Conservation (phyloP, 2,797 vertebrate genomes). For the Chelonia mydas region DNA sequence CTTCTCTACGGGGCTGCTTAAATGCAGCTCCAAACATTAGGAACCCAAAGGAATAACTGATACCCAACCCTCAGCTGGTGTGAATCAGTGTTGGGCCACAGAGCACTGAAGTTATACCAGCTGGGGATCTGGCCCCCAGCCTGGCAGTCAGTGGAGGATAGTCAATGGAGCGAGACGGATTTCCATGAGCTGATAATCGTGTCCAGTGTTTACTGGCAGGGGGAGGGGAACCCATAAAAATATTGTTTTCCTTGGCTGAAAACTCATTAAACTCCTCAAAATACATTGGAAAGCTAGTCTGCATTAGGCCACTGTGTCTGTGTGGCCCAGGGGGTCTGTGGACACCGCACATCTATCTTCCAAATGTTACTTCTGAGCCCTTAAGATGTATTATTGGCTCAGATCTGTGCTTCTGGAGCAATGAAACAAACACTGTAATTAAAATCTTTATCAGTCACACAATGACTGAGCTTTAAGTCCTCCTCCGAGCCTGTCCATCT, state of each 20-base stretch:
- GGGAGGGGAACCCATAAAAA: slow-evolving; percentile 5
- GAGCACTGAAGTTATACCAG: background rate
- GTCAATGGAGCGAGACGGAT: background rate
- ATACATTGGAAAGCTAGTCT: slow-evolving; percentile 4
- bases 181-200: background rate
- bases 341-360: slow-evolving; percentile 57
- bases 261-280: slow-evolving; percentile 30
- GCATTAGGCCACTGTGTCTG: background rate
- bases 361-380: slow-evolving; percentile 31
- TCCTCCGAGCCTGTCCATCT: background rate
- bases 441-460: slow-evolving; percentile 65
- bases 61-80: background rate
- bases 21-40: background rate
- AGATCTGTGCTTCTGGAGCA: slow-evolving; percentile 44
- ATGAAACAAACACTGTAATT: slow-evolving; percentile 68
- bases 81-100: background rate
- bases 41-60: background rate
- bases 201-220: background rate
- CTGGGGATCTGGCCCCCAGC: background rate
- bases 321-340: slow-evolving; percentile 30
- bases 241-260: background rate
- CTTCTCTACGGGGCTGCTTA: background rate
- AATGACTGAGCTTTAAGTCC: background rate
- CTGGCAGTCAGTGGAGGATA: background rate
- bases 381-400: slow-evolving; percentile 46